These are phyloP conservation scores for Noctua pronuba DNA, from an alignment of 2,888 invertebrate species.

Conservation along the genomic window DNA sequence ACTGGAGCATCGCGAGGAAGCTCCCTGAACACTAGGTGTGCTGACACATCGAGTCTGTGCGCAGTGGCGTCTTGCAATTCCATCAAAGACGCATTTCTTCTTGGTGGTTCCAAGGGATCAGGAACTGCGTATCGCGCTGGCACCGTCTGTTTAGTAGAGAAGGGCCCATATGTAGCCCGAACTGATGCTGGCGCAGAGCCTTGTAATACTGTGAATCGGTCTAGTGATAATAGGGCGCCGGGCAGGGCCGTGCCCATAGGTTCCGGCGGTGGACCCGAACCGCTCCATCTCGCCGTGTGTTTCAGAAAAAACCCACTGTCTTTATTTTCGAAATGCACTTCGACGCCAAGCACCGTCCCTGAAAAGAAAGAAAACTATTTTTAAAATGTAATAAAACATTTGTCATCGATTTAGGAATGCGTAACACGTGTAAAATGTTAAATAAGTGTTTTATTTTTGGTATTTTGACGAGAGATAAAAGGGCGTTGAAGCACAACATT, in stretches of 20 bases:
- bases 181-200: slow-evolving; percentile 97
- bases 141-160: slow-evolving; percentile 98
- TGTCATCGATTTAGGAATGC: slow-evolving; percentile 70
- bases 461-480: slow-evolving; percentile 82
- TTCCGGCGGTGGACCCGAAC: slow-evolving; percentile 87
- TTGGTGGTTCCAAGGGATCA: slow-evolving; percentile 93
- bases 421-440: slow-evolving; percentile 80
- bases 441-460: slow-evolving; percentile 82
- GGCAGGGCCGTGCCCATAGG: slow-evolving; percentile 88
- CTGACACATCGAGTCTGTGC: slow-evolving; percentile 96
- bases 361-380: slow-evolving; percentile 83
- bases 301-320: slow-evolving; percentile 97
- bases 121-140: slow-evolving; percentile 97
- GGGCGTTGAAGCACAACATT: slow-evolving; percentile 80
- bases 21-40: slow-evolving; percentile 96
- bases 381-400: slow-evolving; percentile 69
- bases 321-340: slow-evolving; percentile 97
- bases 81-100: slow-evolving; percentile 90
- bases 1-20: slow-evolving; percentile 97
- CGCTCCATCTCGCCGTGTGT: slow-evolving; percentile 94
- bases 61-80: slow-evolving; percentile 92
- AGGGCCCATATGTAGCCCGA: slow-evolving; percentile 97
- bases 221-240: slow-evolving; percentile 94
- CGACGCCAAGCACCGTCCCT: slow-evolving; percentile 94
- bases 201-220: slow-evolving; percentile 97